Percentiles rank a stretch among this genome's conserved stretches.
phyloP scores from a whole-genome alignment of 2,888 invertebrate species.

The Caenorhabditis sulstoni region DNA sequence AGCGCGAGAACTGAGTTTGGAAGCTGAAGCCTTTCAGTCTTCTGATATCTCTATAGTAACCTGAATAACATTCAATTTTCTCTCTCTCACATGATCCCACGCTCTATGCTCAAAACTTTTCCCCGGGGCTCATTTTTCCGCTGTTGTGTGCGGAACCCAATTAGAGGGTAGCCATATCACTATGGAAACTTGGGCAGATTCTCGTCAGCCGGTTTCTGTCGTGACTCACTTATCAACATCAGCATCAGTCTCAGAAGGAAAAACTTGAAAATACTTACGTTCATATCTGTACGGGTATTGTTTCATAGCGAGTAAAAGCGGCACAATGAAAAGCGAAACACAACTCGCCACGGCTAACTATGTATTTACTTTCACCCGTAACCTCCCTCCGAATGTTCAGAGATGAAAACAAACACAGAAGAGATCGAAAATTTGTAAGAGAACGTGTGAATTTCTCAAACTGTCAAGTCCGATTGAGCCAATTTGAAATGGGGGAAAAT shows the following conservation, averaged over 20 bases:
- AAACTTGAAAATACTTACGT: constrained; percentile 26
- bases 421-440: constrained; percentile 50
- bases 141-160: constrained; percentile 35
- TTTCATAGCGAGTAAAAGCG: constrained; percentile 40
- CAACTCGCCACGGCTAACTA: constrained; percentile 53
- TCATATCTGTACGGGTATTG: constrained; percentile 52
- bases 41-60: constrained; percentile 59
- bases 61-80: constrained; percentile 57
- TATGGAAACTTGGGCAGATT: constrained; percentile 27
- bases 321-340: constrained; percentile 51
- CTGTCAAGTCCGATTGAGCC: constrained; percentile 32
- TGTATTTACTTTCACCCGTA: constrained; percentile 48
- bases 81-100: constrained; percentile 23
- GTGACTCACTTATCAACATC: constrained; percentile 6
- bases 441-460: constrained; percentile 48
- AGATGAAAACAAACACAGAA: constrained; percentile 50
- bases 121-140: constrained; percentile 29
- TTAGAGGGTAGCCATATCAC: constrained; percentile 18
- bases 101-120: constrained; percentile 29
- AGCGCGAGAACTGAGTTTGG: neutral
- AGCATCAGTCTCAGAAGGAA: neutral
- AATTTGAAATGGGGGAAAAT: neutral
- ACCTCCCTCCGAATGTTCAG: constrained; percentile 45
- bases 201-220: constrained; percentile 14
- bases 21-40: constrained; percentile 46